phyloP scores from a whole-genome alignment of 2,888 invertebrate genomes.

The Meganola albula region DNA sequence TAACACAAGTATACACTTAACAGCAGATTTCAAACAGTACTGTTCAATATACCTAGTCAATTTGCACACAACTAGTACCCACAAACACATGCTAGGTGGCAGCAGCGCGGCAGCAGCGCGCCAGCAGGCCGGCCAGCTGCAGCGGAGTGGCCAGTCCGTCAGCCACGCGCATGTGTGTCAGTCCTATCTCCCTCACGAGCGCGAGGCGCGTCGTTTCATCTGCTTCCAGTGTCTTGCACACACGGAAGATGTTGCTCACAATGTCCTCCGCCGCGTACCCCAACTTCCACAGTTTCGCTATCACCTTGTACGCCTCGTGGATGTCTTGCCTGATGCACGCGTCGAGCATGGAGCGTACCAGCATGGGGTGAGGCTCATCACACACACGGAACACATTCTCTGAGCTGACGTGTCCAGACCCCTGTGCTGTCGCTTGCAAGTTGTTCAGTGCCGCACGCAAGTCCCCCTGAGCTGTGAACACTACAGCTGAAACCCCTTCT shows the following conservation, averaged over 20 bases:
- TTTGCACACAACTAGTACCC: no score
- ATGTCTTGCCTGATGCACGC: conserved; percentile 89
- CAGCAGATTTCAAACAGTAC: no score
- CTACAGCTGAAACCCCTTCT: conserved; percentile 96
- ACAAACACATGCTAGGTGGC: no score
- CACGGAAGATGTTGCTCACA: conserved; percentile 95
- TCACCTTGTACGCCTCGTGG: conserved; percentile 89
- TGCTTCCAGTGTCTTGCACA: conserved; percentile 91
- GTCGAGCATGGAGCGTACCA: conserved; percentile 94
- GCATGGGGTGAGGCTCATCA: conserved; percentile 98
- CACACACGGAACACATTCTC: conserved; percentile 99
- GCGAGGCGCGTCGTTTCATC: conserved; percentile 89
- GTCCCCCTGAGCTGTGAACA: conserved; percentile 99
- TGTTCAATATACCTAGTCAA: no score
- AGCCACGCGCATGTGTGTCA: conserved; percentile 92
- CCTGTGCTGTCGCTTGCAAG: conserved; percentile 91
- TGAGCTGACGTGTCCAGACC: conserved; percentile 91
- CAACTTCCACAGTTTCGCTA: conserved; percentile 92
- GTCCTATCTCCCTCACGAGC: conserved; percentile 93
- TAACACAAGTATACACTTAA: no score
- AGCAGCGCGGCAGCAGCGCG: conserved; percentile 83
- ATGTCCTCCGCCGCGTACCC: conserved; percentile 99
- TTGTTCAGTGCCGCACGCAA: conserved; percentile 99
- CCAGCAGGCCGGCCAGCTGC: conserved; percentile 93
- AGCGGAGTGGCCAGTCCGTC: conserved; percentile 92